A percentile compares a stretch with the other conserved stretches of the same genome.
Conservation (phyloP, 2,113 vertebrate species). For the Sitta europaea region DNA sequence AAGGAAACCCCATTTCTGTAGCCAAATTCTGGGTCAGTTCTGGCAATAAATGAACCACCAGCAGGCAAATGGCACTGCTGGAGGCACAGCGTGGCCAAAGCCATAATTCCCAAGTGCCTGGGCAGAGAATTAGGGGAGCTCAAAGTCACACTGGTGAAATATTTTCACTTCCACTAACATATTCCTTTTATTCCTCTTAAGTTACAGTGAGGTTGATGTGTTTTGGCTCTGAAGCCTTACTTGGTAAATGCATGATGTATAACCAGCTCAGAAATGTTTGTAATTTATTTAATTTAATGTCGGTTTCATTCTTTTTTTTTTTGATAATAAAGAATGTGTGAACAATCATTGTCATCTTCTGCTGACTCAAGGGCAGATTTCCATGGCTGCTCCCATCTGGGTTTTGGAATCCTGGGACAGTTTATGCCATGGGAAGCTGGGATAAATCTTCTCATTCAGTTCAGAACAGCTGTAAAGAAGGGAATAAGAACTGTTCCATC, state of each 20-base stretch:
- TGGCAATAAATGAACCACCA: not conserved
- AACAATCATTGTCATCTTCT: not conserved
- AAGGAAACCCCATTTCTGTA: not conserved
- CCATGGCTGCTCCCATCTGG: fast-evolving
- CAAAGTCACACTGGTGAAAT: not conserved
- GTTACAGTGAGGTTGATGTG: not conserved
- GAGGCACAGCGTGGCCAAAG: not conserved
- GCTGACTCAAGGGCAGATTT: not conserved
- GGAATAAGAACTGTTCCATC: fast-evolving
- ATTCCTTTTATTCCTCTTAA: not conserved
- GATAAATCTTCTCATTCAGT: not conserved
- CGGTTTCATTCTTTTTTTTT: slow-evolving; percentile 62
- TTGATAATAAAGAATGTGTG: slow-evolving; percentile 71
- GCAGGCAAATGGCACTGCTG: not conserved
- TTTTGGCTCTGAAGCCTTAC: not conserved
- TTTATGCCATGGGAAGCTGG: fast-evolving
- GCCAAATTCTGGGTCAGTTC: not conserved
- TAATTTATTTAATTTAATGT: slow-evolving; percentile 81
- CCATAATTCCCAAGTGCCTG: not conserved
- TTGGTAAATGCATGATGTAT: not conserved
- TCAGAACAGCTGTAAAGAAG: not conserved
- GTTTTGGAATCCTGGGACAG: too few relatives aligned
- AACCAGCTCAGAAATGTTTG: slow-evolving; percentile 52
- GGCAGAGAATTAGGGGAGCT: not conserved
- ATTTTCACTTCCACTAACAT: not conserved